phyloP scores from a whole-genome alignment of 2,888 invertebrate genomes.

The Eurois occulta region DNA sequence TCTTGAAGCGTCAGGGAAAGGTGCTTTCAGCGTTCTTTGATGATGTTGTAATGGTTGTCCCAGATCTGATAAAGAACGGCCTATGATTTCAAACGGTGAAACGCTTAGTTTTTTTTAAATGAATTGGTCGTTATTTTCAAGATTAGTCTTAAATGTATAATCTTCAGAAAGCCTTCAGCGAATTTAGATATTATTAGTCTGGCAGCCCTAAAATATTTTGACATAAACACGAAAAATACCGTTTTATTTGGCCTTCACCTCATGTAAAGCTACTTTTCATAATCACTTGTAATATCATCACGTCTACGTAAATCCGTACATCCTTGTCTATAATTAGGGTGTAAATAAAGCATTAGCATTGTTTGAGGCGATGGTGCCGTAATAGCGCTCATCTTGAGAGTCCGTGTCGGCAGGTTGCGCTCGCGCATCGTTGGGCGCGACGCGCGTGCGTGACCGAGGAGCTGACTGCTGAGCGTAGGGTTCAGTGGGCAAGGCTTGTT shows the following conservation, averaged over 20 bases:
- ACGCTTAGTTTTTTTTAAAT: neutral
- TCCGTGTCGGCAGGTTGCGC: conserved; percentile 40
- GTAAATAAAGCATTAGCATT: conserved; percentile 35
- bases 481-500: conserved; percentile 9
- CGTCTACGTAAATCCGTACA: neutral
- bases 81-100: neutral
- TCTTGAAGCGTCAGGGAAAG: neutral
- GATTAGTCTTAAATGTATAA: neutral
- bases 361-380: conserved; percentile 25
- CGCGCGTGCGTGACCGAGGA: conserved; percentile 47
- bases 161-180: neutral
- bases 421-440: conserved; percentile 15
- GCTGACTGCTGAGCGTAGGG: conserved; percentile 15
- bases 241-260: neutral
- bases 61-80: neutral
- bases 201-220: neutral
- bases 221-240: neutral
- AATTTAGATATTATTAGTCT: neutral
- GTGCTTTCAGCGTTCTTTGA: neutral
- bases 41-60: neutral
- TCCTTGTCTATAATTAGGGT: conserved; percentile 17
- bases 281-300: conserved; percentile 8
- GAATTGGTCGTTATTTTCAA: neutral
- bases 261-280: neutral
- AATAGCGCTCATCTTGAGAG: conserved; percentile 27